Evolutionary conservation across 2,113 vertebrate species (phyloP).

Genomic region (Esox niger): DNA sequence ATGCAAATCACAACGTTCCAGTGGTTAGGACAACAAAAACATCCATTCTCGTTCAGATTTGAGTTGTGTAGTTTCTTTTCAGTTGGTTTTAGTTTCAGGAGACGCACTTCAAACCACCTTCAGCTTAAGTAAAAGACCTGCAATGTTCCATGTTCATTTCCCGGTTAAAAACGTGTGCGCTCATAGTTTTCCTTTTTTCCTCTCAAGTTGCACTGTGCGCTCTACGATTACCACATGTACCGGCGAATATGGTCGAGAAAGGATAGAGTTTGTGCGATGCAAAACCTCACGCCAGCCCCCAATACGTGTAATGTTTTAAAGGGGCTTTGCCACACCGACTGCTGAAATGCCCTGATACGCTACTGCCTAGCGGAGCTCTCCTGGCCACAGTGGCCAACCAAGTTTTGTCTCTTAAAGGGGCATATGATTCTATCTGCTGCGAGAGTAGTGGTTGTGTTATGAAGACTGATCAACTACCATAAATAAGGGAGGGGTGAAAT

Average conservation of each 20-base stretch:
- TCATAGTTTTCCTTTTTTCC: background rate
- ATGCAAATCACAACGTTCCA: constrained; percentile 13
- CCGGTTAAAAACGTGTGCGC: background rate
- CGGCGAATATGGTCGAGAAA: constrained; percentile 27
- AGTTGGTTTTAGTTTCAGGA: constrained; percentile 4
- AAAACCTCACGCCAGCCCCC: constrained; percentile 31
- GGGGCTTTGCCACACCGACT: constrained; percentile 14
- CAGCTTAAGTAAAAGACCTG: background rate
- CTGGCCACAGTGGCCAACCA: constrained; percentile 37
- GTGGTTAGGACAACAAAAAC: constrained; percentile 20
- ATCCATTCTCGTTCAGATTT: constrained; percentile 34
- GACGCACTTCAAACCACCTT: background rate
- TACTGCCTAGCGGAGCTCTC: constrained; percentile 37
- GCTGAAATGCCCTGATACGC: background rate
- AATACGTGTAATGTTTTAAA: constrained; percentile 26
- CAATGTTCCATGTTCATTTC: background rate
- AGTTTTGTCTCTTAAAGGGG: too few species aligned
- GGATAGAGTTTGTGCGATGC: constrained; percentile 34
- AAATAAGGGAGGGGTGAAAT: too few species aligned
- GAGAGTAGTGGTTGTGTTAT: too few species aligned
- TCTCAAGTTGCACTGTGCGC: constrained; percentile 10
- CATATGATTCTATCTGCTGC: too few species aligned
- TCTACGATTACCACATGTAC: constrained; percentile 44
- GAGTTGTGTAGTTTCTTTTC: constrained; percentile 24
- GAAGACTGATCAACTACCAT: too few species aligned